Base-by-base conservation (phyloP, 2,888 invertebrate genomes). In the Neocrepidodera transversa region DNA sequence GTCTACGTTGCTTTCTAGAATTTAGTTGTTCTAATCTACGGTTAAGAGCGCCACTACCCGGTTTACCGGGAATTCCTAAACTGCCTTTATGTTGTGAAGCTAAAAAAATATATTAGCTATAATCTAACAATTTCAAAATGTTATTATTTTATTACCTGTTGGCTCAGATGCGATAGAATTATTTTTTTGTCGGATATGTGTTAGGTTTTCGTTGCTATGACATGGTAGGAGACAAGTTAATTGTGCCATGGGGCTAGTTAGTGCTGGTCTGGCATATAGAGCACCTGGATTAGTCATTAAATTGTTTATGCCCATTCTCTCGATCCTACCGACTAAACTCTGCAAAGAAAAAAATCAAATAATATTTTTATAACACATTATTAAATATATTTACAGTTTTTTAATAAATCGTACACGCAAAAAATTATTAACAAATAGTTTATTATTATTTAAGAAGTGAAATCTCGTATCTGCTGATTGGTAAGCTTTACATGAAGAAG, bases 171-270 rank as follows among this genome's bases (percentile, higher is more conserved):
- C 28, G 57, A 23, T 47, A 36, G 62, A 40, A 28, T 52, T 47
- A 5, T 60, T 50, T 62, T 69, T 71, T 28, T 70, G 68, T 35
- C 64, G 65, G 54, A 66, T 68, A 30, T 68, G 66, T 14, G 70
- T 40, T 32, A 69, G 47, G 38, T 69, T 70, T 45, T 75, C 75
- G 13, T 18, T 68, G 58, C 71, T 75, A 51, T 74, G 74, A 66
- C 75, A 78, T 17, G 79, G 79, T 58, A 80, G 68, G 11, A 92
- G 79, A 71, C 90, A 91, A 45, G 89, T 89, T 49, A 92, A 77
- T 79, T 91, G 91, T 64, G 90, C 87, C 88, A 92, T 90, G 1
- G 91, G 91, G 74, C 91, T 91, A 62, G 87, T 87, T 58, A 88
- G 83, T 4, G 81, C 79, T 71, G 87, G 86, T 30, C 84, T 75